Evolutionary conservation across 1,140 invertebrate genomes (phyloP).

Genomic region (Drosophila subobscura): DNA sequence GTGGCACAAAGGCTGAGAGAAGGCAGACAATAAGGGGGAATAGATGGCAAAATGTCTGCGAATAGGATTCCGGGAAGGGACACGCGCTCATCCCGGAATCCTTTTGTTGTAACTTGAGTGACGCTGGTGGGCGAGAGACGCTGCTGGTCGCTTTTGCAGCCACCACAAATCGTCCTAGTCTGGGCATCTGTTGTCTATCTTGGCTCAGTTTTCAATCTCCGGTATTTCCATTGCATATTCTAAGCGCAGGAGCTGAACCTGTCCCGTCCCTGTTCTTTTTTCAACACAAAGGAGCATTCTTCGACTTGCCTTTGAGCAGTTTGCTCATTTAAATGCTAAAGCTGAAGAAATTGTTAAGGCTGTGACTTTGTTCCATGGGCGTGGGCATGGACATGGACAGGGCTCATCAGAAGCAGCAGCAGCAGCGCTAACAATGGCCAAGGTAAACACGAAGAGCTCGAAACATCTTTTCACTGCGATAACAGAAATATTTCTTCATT

Average conservation of each 20-base stretch:
- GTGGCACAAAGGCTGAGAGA: conserved; percentile 56
- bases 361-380: conserved; percentile 20
- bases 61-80: conserved; percentile 45
- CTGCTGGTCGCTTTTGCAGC: background rate
- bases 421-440: conserved; percentile 32
- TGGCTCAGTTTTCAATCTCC: conserved; percentile 23
- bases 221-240: conserved; percentile 36
- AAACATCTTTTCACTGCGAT: conserved; percentile 79
- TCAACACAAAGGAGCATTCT: conserved; percentile 32
- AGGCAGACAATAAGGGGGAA: background rate
- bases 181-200: conserved; percentile 8
- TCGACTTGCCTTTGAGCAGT: conserved; percentile 12
- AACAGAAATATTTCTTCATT: conserved; percentile 78
- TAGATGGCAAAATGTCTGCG: conserved; percentile 9
- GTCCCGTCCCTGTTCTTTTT: no score
- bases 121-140: background rate
- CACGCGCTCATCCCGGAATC: conserved; percentile 24
- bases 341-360: conserved; percentile 38
- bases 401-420: background rate
- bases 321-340: conserved; percentile 23
- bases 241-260: conserved; percentile 1
- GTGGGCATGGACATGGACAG: background rate
- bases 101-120: conserved; percentile 50
- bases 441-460: conserved; percentile 73
- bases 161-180: background rate